Evolutionary conservation across 2,797 vertebrate genomes (phyloP), one percentile per base, ranked within the genome.

Genomic region (Clamator glandarius): DNA sequence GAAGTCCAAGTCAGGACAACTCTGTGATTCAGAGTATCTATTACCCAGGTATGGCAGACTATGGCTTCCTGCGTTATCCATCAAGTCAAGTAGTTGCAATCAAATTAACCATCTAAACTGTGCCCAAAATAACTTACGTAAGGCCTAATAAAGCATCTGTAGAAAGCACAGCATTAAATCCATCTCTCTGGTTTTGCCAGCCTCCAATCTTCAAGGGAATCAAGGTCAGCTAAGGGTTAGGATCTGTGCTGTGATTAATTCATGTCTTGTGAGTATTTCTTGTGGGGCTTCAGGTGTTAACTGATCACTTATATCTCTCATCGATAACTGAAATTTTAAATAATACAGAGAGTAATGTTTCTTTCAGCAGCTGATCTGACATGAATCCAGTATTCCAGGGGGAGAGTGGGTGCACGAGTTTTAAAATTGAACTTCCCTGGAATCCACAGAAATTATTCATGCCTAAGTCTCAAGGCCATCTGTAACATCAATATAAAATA

Each of bases 391-490:
- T 14, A 55, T 78, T 89, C 66, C 15, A 67, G 11, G 17, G 18
- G 29, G 52, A 81, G 80, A 67, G 5, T 35, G 6, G 18, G 24
- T 74, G 5, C 52, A 70, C 59, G 16, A 26, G 48, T 55, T 74
- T 82, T 72, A 52, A 92, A 87, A 72, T 1, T 55, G 23, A 72
- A 63, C 42, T 89, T 92, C 19, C 12, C 9, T 66, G 14, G 35
- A 78, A 89, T 87, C 8, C 50, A 75, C 6, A 72, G 63, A 61
- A 87, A 75, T 91, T 68, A 63, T 84, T 78, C 46, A 79, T 72
- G 13, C 15, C 9, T 23, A 50, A 48, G 8, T 84, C 50, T 78
- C 67, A 81, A 61, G 23, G 15, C 25, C 41, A 51, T 80, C n/a
- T 84, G 19, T 57, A 87, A 61, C 7, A 36, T 75, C 39, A 70